These are phyloP conservation scores for Diarsia rubi DNA, from an alignment of 2,888 invertebrate species.

Conservation along the genomic window DNA sequence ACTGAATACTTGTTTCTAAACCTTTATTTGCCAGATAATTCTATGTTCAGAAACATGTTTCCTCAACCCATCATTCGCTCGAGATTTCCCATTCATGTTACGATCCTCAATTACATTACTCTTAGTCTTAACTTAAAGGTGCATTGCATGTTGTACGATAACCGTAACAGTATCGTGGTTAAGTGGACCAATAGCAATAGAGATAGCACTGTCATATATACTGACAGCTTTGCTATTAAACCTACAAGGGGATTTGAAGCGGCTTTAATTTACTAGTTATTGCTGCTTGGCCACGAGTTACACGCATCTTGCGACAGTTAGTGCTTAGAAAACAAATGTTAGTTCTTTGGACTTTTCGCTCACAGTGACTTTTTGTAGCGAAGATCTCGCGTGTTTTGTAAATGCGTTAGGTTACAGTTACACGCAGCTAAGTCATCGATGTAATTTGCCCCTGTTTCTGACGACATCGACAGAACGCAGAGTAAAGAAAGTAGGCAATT, in stretches of 20 bases:
- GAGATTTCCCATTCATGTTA: conserved; percentile 43
- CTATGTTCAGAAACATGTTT: conserved; percentile 18
- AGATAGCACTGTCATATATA: conserved; percentile 43
- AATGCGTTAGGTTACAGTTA: too few species aligned
- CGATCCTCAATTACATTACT: conserved; percentile 40
- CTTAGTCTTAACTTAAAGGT: conserved; percentile 14
- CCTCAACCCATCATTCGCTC: conserved; percentile 15
- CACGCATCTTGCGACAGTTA: not conserved
- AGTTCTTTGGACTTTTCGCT: not conserved
- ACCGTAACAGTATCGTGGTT: conserved; percentile 26
- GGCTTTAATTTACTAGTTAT: conserved; percentile 42
- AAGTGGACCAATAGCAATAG: conserved; percentile 30
- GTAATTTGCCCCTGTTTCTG: not conserved
- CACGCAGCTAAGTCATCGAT: not conserved
- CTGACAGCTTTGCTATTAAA: conserved; percentile 47
- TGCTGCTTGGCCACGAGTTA: conserved; percentile 13
- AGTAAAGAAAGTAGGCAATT: not conserved
- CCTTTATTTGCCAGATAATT: not conserved
- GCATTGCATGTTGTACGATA: conserved; percentile 40
- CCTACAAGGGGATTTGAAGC: conserved; percentile 27
- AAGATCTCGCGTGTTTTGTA: not conserved
- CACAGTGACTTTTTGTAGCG: not conserved
- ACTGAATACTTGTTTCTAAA: not conserved
- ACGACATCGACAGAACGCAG: not conserved
- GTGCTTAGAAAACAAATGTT: not conserved